Evolutionary conservation across 2,888 invertebrate genomes (phyloP).

Genomic region (Tiliacea citrago): DNA sequence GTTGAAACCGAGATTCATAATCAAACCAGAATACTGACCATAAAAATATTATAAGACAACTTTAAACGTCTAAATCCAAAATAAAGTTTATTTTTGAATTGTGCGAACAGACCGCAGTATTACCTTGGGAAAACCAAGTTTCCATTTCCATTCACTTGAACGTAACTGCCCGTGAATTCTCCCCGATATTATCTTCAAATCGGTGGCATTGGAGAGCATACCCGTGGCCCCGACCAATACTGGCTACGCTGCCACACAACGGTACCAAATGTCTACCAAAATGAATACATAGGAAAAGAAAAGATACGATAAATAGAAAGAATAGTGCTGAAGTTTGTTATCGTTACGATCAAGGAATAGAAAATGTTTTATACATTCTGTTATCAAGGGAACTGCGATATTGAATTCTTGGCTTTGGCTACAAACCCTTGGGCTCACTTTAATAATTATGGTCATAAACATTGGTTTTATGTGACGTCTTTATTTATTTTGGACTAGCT

Average conservation of each 20-base stretch:
- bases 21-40: too few relatives aligned
- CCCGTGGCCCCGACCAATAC: neutral
- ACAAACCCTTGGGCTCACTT: neutral
- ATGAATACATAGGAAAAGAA: neutral
- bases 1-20: too few relatives aligned
- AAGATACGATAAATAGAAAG: conserved; percentile 1
- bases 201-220: conserved; percentile 24
- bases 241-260: neutral
- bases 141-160: conserved; percentile 16
- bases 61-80: neutral
- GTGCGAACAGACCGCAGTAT: neutral
- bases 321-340: conserved; percentile 4
- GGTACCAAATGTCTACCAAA: conserved; percentile 19
- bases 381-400: neutral
- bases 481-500: neutral
- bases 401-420: neutral
- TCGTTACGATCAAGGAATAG: neutral
- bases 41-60: neutral
- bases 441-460: neutral
- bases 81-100: neutral
- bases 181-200: conserved; percentile 28
- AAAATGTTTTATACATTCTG: conserved; percentile 14
- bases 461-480: neutral
- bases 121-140: conserved; percentile 11
- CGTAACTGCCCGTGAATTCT: conserved; percentile 15